Evolutionary conservation across 2,888 invertebrate species (phyloP).

Genomic region (Scelioninae gen. 2): DNA sequence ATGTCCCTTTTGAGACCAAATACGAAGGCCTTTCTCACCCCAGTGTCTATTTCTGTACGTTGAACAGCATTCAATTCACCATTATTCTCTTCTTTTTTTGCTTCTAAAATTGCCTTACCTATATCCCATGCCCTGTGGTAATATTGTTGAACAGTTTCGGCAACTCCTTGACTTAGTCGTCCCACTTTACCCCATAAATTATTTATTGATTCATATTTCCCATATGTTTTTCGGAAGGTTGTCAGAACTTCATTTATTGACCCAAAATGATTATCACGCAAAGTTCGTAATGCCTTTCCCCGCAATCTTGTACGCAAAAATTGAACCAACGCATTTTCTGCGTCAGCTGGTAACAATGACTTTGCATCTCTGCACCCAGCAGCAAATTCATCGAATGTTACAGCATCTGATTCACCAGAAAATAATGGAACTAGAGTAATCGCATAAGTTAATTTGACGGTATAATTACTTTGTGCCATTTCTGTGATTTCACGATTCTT

Average conservation of each 20-base stretch:
- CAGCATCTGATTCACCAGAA: not conserved
- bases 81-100: too few species aligned
- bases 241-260: not conserved
- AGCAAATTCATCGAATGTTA: not conserved
- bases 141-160: too few species aligned
- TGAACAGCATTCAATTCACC: too few species aligned
- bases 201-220: not conserved
- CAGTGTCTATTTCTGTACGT: too few species aligned
- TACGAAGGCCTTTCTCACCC: not conserved
- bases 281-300: not conserved
- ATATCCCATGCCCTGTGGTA: too few species aligned
- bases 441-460: not conserved
- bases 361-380: constrained; percentile 6
- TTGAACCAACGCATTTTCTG: not conserved
- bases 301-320: not conserved
- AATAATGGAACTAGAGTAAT: not conserved
- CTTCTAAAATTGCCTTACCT: too few species aligned
- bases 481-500: too few species aligned
- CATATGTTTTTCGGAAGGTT: not conserved
- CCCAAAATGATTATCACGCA: not conserved
- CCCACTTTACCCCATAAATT: not conserved
- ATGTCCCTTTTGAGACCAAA: not conserved
- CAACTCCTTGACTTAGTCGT: too few species aligned
- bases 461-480: too few species aligned
- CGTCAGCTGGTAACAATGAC: not conserved